phyloP scores from a whole-genome alignment of 2,888 invertebrate species.

The Thysanoteuthis rhombus region DNA sequence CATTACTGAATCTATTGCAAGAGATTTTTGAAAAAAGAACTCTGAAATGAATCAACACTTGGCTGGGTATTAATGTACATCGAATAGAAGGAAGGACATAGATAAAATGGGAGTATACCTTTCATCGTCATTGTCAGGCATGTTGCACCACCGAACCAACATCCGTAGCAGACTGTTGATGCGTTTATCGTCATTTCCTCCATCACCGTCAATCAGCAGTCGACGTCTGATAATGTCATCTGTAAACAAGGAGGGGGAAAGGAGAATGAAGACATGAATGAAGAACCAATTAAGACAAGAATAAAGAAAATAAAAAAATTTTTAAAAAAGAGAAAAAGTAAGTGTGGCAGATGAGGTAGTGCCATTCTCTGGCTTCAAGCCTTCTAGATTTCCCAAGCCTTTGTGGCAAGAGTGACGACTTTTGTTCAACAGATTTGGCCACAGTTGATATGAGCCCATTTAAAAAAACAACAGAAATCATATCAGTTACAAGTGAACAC shows the following conservation, averaged over 20 bases:
- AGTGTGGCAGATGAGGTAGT: too few relatives aligned
- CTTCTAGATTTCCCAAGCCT: too few relatives aligned
- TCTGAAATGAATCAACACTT: too few relatives aligned
- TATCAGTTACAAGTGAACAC: too few relatives aligned
- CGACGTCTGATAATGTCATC: constrained; percentile 94
- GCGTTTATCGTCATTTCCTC: constrained; percentile 92
- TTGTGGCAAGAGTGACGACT: too few relatives aligned
- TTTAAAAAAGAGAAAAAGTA: too few relatives aligned
- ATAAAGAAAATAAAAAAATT: not conserved
- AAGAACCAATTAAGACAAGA: not conserved
- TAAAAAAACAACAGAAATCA: too few relatives aligned
- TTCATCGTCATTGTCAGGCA: constrained; percentile 60
- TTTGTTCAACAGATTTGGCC: too few relatives aligned
- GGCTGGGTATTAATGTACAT: not conserved
- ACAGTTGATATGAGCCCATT: too few relatives aligned
- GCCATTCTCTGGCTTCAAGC: too few relatives aligned
- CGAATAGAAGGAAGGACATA: not conserved
- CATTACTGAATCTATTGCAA: too few relatives aligned
- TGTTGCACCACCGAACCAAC: constrained; percentile 68
- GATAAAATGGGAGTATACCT: constrained; percentile 47
- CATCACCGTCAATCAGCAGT: constrained; percentile 94
- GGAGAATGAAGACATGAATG: not conserved
- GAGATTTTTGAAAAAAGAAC: too few relatives aligned
- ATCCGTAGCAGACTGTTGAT: constrained; percentile 86
- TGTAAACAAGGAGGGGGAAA: constrained; percentile 67